phyloP scores from a whole-genome alignment of 2,797 vertebrate genomes.

The Gorsachius magnificus region DNA sequence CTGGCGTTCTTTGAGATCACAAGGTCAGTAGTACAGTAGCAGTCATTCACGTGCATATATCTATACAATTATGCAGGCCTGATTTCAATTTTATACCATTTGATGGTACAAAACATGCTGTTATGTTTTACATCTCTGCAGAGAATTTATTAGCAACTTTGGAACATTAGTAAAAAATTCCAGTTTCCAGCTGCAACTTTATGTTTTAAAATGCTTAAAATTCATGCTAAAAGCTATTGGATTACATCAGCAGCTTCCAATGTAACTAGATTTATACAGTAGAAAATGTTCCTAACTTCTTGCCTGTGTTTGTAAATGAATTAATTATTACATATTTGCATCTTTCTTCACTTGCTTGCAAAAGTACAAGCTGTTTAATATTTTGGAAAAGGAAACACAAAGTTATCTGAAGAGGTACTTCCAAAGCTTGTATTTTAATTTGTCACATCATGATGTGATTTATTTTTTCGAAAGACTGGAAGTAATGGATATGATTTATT shows the following conservation, averaged over 20 bases:
- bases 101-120: not conserved
- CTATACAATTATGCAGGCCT: not conserved
- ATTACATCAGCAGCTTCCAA: not conserved
- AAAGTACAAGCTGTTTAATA: not conserved
- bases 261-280: not conserved
- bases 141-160: not conserved
- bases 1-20: slow-evolving; percentile 58
- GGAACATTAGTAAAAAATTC: not conserved
- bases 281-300: not conserved
- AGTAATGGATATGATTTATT: not conserved
- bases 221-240: not conserved
- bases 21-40: slow-evolving; percentile 61
- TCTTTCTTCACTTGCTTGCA: not conserved
- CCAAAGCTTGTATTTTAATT: not conserved
- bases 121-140: not conserved
- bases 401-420: not conserved
- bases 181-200: not conserved
- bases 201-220: not conserved
- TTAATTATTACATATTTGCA: not conserved
- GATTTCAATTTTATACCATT: not conserved
- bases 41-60: not conserved
- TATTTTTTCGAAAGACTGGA: not conserved
- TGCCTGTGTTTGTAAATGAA: not conserved
- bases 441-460: not conserved
- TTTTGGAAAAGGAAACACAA: not conserved